Base-by-base conservation (phyloP, 2,888 invertebrate genomes). In the Lucinisca nassula region DNA sequence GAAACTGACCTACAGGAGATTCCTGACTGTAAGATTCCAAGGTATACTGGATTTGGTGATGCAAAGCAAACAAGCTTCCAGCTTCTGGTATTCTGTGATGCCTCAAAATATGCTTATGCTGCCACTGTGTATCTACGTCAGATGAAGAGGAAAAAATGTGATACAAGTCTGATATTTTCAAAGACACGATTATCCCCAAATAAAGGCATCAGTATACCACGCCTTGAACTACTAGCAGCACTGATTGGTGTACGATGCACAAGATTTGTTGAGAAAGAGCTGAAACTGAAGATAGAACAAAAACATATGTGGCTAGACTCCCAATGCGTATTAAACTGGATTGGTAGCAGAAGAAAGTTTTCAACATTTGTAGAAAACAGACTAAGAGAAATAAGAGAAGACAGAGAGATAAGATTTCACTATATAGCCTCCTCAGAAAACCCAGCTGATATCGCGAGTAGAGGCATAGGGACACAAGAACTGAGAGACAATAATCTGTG, bases 101-200 rank as follows among this genome's bases (percentile, higher is more conserved):
- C 82, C 10, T 74, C 74, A 32, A 27, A 21, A 21, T 35, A 35
- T 14, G 74, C 74, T 38, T 74, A 74, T 27, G 45, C 75, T 27
- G 45, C 49, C 4, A 6, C 67, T 14, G 45, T 82, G 14, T 82
- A 82, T 27, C 24, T 40, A 3, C 72, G 55, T 24, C 21, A 40
- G 30, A 30, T 8, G n/a, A 21, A 49, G 10, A 17, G 6, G 12
- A 58, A 37, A 37, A 27, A 67, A 32, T 0, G 24, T 21, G 32
- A 37, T 0, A 24, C 37, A 0, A 45, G 45, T 45, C 55, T 83
- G 3, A 49, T 78, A 21, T 61, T 83, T 55, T 10, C 78, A 12
- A 83, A 83, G 32, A 45, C 76, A 6, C 35, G 83, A 24, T 37
- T 83, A 2, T 70, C 83, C 0, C 83, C 83, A 8, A n/a, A 27